Conservation (phyloP, 2,888 invertebrate species). For the Eledone cirrhosa region DNA sequence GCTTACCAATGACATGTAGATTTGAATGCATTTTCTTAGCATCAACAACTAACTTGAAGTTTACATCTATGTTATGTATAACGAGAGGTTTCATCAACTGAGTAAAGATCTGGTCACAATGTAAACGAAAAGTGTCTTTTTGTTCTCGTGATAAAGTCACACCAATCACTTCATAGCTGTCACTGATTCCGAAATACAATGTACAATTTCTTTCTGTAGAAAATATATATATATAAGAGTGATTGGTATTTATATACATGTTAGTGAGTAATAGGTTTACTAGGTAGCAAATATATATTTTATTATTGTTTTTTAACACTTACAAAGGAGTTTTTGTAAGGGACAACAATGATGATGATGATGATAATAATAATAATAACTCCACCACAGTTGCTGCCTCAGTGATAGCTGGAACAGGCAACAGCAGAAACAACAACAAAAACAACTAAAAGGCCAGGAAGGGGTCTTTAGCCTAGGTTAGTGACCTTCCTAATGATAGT, state of each 20-base stretch:
- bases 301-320: neutral
- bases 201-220: conserved; percentile 11
- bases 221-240: too few species aligned
- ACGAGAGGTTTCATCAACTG: neutral
- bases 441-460: too few species aligned
- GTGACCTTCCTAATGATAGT: too few species aligned
- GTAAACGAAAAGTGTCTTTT: conserved; percentile 4
- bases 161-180: neutral
- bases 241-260: too few species aligned
- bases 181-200: conserved; percentile 13
- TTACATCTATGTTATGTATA: neutral
- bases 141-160: neutral
- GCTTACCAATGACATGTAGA: neutral
- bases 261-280: too few species aligned
- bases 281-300: too few species aligned
- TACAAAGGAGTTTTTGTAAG: neutral
- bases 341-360: neutral
- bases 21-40: neutral
- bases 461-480: too few species aligned
- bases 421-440: too few species aligned
- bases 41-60: neutral
- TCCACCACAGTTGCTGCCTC: too few species aligned
- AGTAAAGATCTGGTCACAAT: neutral
- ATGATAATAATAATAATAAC: neutral
- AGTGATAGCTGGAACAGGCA: too few species aligned